Evolutionary conservation across 2,797 vertebrate genomes (phyloP).

Genomic region (Alfaro cultratus): DNA sequence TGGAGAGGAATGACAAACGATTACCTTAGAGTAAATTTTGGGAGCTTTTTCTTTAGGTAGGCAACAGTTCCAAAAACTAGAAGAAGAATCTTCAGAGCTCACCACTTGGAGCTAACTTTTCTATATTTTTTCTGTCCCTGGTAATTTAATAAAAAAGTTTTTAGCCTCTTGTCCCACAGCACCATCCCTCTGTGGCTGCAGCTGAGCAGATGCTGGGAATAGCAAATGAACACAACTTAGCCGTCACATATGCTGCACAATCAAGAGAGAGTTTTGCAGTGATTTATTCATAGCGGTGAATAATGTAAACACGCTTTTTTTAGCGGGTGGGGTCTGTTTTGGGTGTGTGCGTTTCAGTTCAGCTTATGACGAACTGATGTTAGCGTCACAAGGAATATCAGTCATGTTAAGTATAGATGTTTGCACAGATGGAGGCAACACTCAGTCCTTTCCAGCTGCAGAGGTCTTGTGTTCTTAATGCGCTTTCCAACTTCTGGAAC

Average conservation of each 20-base stretch:
- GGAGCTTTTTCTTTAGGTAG: neutral
- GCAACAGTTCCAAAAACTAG: neutral
- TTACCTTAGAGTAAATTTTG: neutral
- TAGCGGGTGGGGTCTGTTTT: constrained; percentile 22
- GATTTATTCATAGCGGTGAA: constrained; percentile 69
- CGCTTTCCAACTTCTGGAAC: neutral
- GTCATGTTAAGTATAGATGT: constrained; percentile 23
- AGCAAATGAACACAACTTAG: constrained; percentile 65
- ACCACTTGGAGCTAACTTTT: constrained; percentile 27
- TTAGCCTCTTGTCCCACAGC: constrained; percentile 46
- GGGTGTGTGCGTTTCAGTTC: constrained; percentile 33
- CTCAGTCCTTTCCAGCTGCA: neutral
- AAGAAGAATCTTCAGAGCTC: constrained; percentile 25
- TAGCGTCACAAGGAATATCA: constrained; percentile 50
- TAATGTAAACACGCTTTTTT: constrained; percentile 59
- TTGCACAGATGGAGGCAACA: neutral
- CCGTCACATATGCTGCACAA: constrained; percentile 66
- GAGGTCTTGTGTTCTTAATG: neutral
- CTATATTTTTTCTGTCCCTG: constrained; percentile 17
- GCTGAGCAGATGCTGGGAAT: constrained; percentile 76
- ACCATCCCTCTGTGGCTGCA: constrained; percentile 26
- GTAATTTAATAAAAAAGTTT: constrained; percentile 62
- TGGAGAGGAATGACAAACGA: neutral
- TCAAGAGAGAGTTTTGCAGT: constrained; percentile 44
- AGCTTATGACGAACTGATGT: constrained; percentile 49